Conservation (phyloP, 2,888 invertebrate genomes). For the Drosophila recens region DNA sequence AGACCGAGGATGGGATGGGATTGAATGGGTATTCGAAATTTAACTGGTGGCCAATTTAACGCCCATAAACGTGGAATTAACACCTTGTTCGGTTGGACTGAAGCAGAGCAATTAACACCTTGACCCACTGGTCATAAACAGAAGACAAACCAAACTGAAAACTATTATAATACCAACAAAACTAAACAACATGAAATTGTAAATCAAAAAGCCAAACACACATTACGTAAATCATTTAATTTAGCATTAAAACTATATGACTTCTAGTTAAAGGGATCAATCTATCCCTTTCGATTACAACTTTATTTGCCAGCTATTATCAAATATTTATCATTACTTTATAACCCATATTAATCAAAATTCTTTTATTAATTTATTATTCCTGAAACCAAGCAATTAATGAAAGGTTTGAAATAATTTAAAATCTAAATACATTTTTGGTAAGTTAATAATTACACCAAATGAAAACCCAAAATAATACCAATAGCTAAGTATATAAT, state of each 20-base stretch:
- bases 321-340: no score
- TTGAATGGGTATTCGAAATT: conserved; percentile 45
- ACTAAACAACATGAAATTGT: conserved; percentile 18
- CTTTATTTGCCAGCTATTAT: no score
- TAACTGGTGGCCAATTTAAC: conserved; percentile 68
- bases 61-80: conserved; percentile 78
- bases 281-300: neutral
- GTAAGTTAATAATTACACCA: no score
- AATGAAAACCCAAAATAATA: no score
- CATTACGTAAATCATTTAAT: conserved; percentile 13
- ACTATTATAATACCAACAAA: conserved; percentile 26
- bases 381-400: no score
- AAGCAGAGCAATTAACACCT: conserved; percentile 78
- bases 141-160: conserved; percentile 22
- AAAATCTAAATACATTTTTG: no score
- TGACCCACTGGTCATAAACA: conserved; percentile 65
- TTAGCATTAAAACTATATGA: neutral
- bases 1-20: conserved; percentile 5
- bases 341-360: no score
- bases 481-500: no score
- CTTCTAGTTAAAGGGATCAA: neutral
- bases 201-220: conserved; percentile 30
- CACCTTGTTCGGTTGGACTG: conserved; percentile 74
- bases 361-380: no score
- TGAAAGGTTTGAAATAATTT: no score